These are phyloP conservation scores for Pogonocherus hispidulus DNA, from an alignment of 2,888 invertebrate species.

Conservation along the genomic window DNA sequence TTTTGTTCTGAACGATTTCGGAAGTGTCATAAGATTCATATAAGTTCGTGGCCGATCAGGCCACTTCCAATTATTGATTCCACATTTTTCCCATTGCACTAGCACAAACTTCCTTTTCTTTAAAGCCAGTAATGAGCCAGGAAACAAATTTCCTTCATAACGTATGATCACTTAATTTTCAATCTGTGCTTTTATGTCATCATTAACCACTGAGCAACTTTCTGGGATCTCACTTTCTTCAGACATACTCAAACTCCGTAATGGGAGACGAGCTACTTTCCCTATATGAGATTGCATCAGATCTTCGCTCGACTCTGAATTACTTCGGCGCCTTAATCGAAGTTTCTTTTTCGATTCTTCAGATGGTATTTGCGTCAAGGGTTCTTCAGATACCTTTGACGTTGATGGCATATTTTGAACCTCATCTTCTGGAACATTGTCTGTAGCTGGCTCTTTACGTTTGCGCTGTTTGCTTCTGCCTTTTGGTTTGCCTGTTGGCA, in stretches of 20 bases:
- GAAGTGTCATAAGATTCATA: slow-evolving; percentile 8
- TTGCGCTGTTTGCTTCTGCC: slow-evolving; percentile 7
- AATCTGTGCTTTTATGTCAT: too few relatives aligned
- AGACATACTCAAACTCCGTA: too few relatives aligned
- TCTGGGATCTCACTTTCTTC: slow-evolving; percentile 18
- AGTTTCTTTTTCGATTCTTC: slow-evolving; percentile 25
- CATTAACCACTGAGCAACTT: slow-evolving; percentile 16
- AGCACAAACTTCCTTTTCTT: too few relatives aligned
- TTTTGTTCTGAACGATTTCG: slow-evolving; percentile 27
- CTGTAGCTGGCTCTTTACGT: slow-evolving; percentile 25
- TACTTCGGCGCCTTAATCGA: slow-evolving; percentile 26
- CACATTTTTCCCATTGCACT: too few relatives aligned
- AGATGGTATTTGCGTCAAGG: slow-evolving; percentile 18
- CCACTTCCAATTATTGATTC: too few relatives aligned
- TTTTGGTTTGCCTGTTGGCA: slow-evolving; percentile 33
- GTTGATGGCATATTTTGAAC: slow-evolving; percentile 35
- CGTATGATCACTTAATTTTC: too few relatives aligned
- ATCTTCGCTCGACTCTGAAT: slow-evolving; percentile 35
- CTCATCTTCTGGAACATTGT: slow-evolving; percentile 32
- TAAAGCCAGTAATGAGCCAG: too few relatives aligned
- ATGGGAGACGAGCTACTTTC: too few relatives aligned
- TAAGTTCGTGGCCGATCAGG: too few relatives aligned
- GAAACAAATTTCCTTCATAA: too few relatives aligned
- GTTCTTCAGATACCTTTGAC: slow-evolving; percentile 26
- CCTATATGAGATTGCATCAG: slow-evolving; percentile 31